Evolutionary conservation across 1,140 invertebrate species (phyloP).

Genomic region (Drosophila punjabiensis): DNA sequence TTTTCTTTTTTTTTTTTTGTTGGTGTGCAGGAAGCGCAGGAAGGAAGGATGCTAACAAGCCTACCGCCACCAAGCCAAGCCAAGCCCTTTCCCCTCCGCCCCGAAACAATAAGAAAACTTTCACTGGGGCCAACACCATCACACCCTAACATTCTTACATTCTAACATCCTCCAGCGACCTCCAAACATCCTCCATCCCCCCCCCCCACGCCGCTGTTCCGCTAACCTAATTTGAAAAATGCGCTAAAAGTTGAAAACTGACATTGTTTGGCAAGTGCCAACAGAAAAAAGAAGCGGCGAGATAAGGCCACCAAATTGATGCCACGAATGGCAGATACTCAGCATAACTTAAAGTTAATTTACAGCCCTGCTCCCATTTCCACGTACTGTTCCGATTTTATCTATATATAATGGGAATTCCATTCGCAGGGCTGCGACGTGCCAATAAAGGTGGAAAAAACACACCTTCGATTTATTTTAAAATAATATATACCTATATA

Average conservation of each 20-base stretch:
- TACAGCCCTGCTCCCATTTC: not conserved
- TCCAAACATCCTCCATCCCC: constrained; percentile 1
- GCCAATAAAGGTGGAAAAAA: constrained; percentile 3
- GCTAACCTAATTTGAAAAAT: constrained; percentile 77
- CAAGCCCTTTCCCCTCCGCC: constrained; percentile 29
- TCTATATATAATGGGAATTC: not conserved
- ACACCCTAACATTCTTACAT: constrained; percentile 4
- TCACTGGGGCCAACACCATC: constrained; percentile 47
- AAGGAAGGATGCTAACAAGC: constrained; percentile 70
- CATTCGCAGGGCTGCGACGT: not conserved
- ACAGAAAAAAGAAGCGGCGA: constrained; percentile 12
- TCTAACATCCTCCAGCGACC: constrained; percentile 9
- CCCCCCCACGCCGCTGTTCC: constrained; percentile 20
- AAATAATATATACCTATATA: not conserved
- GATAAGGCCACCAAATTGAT: constrained; percentile 22
- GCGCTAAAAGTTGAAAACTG: constrained; percentile 71
- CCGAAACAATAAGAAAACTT: constrained; percentile 68
- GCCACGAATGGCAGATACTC: constrained; percentile 38
- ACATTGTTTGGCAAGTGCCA: constrained; percentile 56
- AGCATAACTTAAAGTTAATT: constrained; percentile 30
- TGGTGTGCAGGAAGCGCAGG: constrained; percentile 33
- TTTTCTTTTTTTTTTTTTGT: not conserved
- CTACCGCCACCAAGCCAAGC: constrained; percentile 17
- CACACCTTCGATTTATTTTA: not conserved
- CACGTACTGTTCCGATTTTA: not conserved